phyloP scores from a whole-genome alignment of 1,140 invertebrate genomes.

The Hypothenemus hampei region DNA sequence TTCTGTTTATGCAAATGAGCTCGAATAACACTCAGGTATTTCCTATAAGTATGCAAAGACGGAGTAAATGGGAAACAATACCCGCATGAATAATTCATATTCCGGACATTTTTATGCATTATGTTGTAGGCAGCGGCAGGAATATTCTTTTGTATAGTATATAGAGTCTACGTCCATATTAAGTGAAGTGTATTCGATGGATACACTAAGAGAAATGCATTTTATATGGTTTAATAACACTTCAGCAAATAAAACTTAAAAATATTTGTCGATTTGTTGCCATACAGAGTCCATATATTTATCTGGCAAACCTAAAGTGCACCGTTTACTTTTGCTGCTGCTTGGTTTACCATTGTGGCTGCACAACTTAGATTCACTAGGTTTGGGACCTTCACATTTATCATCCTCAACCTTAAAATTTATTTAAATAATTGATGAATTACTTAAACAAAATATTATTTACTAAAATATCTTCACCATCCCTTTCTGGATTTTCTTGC shows the following conservation, averaged over 20 bases:
- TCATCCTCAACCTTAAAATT: conserved; percentile 3
- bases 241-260: no score
- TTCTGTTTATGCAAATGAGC: conserved; percentile 13
- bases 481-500: conserved; percentile 8
- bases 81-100: conserved; percentile 17
- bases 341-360: neutral
- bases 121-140: conserved; percentile 1
- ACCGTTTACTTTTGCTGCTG: neutral
- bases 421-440: neutral
- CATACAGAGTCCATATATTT: conserved; percentile 7
- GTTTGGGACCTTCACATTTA: conserved; percentile 5
- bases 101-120: conserved; percentile 15
- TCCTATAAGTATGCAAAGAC: conserved; percentile 25
- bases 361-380: neutral
- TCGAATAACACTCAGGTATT: conserved; percentile 17
- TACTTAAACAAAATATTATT: neutral
- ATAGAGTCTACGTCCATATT: neutral
- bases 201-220: no score
- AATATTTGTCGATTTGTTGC: neutral
- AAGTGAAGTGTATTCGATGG: no score
- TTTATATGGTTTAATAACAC: no score
- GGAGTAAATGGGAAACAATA: conserved; percentile 25
- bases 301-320: conserved; percentile 3
- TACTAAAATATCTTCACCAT: conserved; percentile 2
- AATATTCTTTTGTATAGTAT: neutral